Evolutionary conservation across 2,113 vertebrate species (phyloP), one percentile per base, ranked within the genome.

Genomic region (Dipodomys merriami): DNA sequence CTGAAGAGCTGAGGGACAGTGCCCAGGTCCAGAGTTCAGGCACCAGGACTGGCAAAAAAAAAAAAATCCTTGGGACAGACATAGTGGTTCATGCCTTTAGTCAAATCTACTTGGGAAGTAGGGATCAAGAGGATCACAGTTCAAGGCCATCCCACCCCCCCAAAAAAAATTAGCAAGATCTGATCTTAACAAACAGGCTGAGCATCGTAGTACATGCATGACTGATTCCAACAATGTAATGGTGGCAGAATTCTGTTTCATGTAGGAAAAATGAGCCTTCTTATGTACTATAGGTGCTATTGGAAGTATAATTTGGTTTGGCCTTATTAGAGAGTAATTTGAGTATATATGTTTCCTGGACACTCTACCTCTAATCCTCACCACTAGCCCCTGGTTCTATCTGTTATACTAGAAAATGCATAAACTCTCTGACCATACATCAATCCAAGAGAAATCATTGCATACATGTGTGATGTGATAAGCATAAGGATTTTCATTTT

Each of bases 311-410:
- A 93, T 77, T 49, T 72, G 82, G 85, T 35, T 90, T 91, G 76
- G 74, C 30, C 92, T 92, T 76, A 78, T 46, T 81, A 88, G 84
- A 83, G 77, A 79, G 92, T 87, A 81, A 90, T 94, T 94, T 89
- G 90, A 83, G 86, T 49, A 6, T 25, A 85, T 64, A 64, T 13
- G 4, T 57, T 16, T 57, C 53, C 53, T 57, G 53, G 53, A 22
- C 23, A 64, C 11, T 64, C 62, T 49, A 53, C 74, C 7, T 3
- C 74, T 77, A 13, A 77, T 13, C 44, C 49, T 27, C 15, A 53
- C 19, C 44, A 13, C 27, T 49, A 16, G 74, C 76, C 29, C 7
- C 22, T 39, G 77, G 80, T 91, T 89, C 74, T 89, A 22, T 89
- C 74, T 89, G 18, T 78, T 60, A 39, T 23, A 49, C 88, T 65